Base-by-base conservation (phyloP, 23 tunicate species). In the Halocynthia aurantium region DNA sequence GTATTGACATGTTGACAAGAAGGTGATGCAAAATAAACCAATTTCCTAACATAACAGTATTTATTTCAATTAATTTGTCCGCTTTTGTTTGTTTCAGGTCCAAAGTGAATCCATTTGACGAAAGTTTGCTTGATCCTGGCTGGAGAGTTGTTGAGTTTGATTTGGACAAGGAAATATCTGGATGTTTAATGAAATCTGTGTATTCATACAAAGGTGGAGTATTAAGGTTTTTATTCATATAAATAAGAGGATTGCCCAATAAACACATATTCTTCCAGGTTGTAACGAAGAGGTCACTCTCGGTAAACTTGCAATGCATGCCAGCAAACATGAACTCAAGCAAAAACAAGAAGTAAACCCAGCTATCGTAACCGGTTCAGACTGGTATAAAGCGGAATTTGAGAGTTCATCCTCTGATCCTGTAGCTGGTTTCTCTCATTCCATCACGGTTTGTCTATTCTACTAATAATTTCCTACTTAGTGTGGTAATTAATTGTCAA, bases 371-470 rank as follows among this genome's bases (percentile, higher is more conserved):
- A 84, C 88, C 21, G 85, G 86, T 21, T 79, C 82, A 31, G 60
- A 79, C 57, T 89, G 96, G 96, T 89, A 89, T 72, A 89, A 89
- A 75, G 88, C 88, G 11, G 96, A 89, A 69, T 89, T 89, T 71
- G 96, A 89, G 61, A 65, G 83, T 20, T 80, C 96, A 7, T 51
- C 82, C 50, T 81, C 85, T 6, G 67, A 69, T 62, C 50, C 84
- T 5, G 12, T 49, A 71, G 9, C 79, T n/a, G 55, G 44, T 15
- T 17, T 81, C 11, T 69, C 80, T 15, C 96, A 89, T 52, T 84
- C 77, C 66, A 82, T 84, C 40, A 77, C 84, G 85, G 96, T 88
- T 9, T 9, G 86, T 10, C 8, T 10, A 10, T 76, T 10, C 10
- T 18, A 40, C 2, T 58, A 57, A 60, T 60, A 60, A 60, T 60